Conservation (phyloP, 2,888 invertebrate species). For the Stratiomys singularior region DNA sequence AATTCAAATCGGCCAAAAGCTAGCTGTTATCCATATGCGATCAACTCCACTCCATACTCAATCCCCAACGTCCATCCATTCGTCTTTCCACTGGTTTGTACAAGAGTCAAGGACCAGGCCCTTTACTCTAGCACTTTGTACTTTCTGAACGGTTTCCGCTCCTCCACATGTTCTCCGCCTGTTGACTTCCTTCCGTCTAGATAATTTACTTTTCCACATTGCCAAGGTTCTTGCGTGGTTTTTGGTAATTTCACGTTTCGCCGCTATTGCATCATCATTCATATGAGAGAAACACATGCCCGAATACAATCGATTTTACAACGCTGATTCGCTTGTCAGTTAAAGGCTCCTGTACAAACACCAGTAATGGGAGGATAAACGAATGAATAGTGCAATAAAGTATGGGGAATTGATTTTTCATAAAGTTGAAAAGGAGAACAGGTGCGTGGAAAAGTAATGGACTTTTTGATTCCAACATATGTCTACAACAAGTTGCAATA, state of each 20-base stretch:
- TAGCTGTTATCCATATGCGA: conserved; percentile 30
- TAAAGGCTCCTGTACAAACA: too few relatives aligned
- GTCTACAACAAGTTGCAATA: too few relatives aligned
- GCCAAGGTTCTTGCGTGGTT: conserved; percentile 43
- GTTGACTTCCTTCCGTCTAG: conserved; percentile 41
- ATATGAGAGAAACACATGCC: conserved; percentile 23
- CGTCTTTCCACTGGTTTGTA: too few relatives aligned
- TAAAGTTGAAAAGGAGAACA: too few relatives aligned
- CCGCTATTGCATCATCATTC: conserved; percentile 13
- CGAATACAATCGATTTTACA: conserved; percentile 8
- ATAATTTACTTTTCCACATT: conserved; percentile 43
- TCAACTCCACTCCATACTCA: conserved; percentile 3
- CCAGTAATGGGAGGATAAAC: too few relatives aligned
- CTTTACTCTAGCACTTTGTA: conserved; percentile 41
- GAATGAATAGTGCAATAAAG: too few relatives aligned
- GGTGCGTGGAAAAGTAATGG: too few relatives aligned
- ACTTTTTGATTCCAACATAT: too few relatives aligned
- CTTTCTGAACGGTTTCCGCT: conserved; percentile 28
- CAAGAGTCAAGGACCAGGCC: neutral
- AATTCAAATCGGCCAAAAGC: conserved; percentile 32
- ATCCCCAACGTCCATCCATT: neutral
- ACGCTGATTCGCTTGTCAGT: neutral
- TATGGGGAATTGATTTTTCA: too few relatives aligned
- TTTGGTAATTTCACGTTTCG: conserved; percentile 31
- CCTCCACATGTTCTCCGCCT: conserved; percentile 43